Evolutionary conservation across 2,888 invertebrate genomes (phyloP).

Genomic region (Plebejus anna): DNA sequence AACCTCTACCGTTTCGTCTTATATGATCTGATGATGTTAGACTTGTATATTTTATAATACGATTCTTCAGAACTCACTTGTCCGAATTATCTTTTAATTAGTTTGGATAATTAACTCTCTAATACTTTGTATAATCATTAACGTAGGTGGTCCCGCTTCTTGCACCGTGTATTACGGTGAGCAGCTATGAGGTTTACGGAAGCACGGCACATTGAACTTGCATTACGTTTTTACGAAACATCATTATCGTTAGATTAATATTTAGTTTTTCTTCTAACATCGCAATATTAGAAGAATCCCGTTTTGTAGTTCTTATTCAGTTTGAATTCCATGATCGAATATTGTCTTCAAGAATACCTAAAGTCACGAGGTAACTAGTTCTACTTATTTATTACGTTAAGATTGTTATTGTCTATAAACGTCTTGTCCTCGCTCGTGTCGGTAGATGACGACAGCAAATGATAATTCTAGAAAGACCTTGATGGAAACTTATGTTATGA

Average conservation of each 20-base stretch:
- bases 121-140: not conserved
- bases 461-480: slow-evolving; percentile 13
- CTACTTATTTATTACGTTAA: not conserved
- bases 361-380: not conserved
- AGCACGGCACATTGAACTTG: slow-evolving; percentile 7
- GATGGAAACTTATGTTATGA: slow-evolving; percentile 6
- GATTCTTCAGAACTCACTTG: too few relatives aligned
- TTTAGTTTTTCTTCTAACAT: not conserved
- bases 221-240: not conserved
- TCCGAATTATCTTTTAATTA: too few relatives aligned
- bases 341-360: not conserved
- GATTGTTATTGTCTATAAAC: not conserved
- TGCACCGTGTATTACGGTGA: not conserved
- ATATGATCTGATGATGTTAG: not conserved
- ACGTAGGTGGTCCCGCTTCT: not conserved
- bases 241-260: not conserved
- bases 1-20: not conserved
- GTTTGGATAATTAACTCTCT: too few relatives aligned
- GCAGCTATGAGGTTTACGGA: not conserved
- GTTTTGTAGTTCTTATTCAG: not conserved
- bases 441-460: slow-evolving; percentile 13
- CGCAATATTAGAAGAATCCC: not conserved
- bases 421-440: slow-evolving; percentile 8
- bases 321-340: not conserved
- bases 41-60: not conserved